phyloP scores from a whole-genome alignment of 2,888 invertebrate genomes.

The Sarcophaga variegata region DNA sequence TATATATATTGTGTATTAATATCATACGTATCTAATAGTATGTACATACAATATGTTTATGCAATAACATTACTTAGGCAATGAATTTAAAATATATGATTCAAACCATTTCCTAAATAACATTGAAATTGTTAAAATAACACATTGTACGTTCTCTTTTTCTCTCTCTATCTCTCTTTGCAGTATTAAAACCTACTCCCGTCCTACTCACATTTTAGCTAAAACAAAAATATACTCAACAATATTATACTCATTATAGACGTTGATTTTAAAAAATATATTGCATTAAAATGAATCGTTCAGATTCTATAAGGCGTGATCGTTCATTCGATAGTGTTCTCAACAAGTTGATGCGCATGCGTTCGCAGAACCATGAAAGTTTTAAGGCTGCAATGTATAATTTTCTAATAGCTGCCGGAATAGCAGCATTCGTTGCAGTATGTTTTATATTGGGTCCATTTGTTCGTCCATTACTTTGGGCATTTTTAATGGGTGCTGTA shows the following conservation, averaged over 20 bases:
- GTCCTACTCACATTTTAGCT: background rate
- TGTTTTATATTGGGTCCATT: conserved; percentile 95
- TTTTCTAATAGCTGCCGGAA: conserved; percentile 79
- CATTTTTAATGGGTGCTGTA: conserved; percentile 96
- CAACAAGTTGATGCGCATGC: conserved; percentile 78
- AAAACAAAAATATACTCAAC: background rate
- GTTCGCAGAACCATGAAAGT: conserved; percentile 80
- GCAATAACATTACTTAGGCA: too few species aligned
- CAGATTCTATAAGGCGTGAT: conserved; percentile 78
- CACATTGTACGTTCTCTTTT: too few species aligned
- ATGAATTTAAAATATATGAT: too few species aligned
- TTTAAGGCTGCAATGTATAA: conserved; percentile 81
- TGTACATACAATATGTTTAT: too few species aligned
- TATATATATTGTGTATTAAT: too few species aligned
- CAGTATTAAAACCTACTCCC: conserved; percentile 2
- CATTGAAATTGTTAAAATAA: too few species aligned
- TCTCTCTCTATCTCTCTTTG: conserved; percentile 7
- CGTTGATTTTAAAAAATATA: background rate
- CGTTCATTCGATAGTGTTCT: conserved; percentile 81
- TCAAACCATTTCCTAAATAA: too few species aligned
- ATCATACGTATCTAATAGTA: too few species aligned
- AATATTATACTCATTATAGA: conserved; percentile 1
- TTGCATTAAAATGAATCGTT: conserved; percentile 76
- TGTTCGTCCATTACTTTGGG: conserved; percentile 97
- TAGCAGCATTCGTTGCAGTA: conserved; percentile 84